A percentile compares a stretch with the other conserved stretches of the same genome.
phyloP scores from a whole-genome alignment of 1,140 invertebrate species.

The Anastatus disparis region DNA sequence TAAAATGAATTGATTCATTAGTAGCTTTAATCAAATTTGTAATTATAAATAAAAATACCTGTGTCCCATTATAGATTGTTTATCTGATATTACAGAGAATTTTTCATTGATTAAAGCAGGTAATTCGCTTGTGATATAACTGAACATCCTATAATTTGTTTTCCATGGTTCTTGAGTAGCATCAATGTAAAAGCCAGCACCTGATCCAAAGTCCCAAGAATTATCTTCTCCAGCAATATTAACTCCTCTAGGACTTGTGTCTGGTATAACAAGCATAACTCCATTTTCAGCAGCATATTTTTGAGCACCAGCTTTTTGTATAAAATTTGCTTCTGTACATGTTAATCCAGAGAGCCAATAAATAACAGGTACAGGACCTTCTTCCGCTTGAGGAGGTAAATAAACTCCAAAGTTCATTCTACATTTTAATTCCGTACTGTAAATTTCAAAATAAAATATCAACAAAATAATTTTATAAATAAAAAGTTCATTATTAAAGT shows the following conservation, averaged over 20 bases:
- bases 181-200: slow-evolving; percentile 97
- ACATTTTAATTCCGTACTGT: slow-evolving; percentile 82
- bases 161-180: slow-evolving; percentile 92
- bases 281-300: slow-evolving; percentile 84
- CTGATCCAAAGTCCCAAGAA: slow-evolving; percentile 92
- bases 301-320: slow-evolving; percentile 94
- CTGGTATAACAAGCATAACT: slow-evolving; percentile 89
- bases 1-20: background rate
- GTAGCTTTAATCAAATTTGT: background rate
- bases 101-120: slow-evolving; percentile 80
- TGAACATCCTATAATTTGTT: slow-evolving; percentile 95
- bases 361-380: slow-evolving; percentile 79
- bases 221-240: slow-evolving; percentile 92
- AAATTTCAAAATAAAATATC: slow-evolving; percentile 1
- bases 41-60: slow-evolving; percentile 67
- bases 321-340: slow-evolving; percentile 96
- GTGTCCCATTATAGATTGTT: slow-evolving; percentile 87
- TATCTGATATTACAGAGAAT: slow-evolving; percentile 73
- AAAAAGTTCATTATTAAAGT: slow-evolving; percentile 22
- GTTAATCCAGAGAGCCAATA: slow-evolving; percentile 95
- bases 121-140: slow-evolving; percentile 93
- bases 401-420: slow-evolving; percentile 94
- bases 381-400: slow-evolving; percentile 81
- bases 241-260: slow-evolving; percentile 93
- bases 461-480: background rate